Evolutionary conservation across 1,140 invertebrate species (phyloP).

Genomic region (Sycobia sp.): DNA sequence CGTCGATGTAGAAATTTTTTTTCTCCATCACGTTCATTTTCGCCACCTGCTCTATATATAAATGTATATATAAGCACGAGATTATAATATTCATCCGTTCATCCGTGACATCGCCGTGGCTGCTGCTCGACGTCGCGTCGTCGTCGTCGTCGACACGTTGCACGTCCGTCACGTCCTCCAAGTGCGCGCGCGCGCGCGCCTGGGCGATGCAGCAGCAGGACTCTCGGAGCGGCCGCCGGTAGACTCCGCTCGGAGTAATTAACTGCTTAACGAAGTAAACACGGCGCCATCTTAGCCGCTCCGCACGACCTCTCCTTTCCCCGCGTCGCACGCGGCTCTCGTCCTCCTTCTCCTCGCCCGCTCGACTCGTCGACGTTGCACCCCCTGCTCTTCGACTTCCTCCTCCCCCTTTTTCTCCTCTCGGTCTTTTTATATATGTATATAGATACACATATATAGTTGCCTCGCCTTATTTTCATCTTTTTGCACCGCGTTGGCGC

Average conservation of each 20-base stretch:
- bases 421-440: too few species aligned
- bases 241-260: conserved; percentile 59
- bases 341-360: background rate
- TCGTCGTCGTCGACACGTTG: conserved; percentile 11
- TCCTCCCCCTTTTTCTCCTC: conserved; percentile 37
- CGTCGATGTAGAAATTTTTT: too few species aligned
- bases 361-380: conserved; percentile 13
- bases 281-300: conserved; percentile 58
- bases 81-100: too few species aligned
- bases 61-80: too few species aligned
- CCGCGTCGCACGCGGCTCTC: conserved; percentile 12
- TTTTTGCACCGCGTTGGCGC: conserved; percentile 27
- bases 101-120: too few species aligned
- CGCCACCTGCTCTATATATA: too few species aligned
- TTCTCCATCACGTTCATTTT: conserved; percentile 15
- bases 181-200: conserved; percentile 31
- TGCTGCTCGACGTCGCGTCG: too few species aligned
- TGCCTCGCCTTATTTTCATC: background rate
- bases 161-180: conserved; percentile 47
- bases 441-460: too few species aligned
- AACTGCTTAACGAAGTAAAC: conserved; percentile 63
- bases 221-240: too few species aligned
- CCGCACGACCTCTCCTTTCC: conserved; percentile 21
- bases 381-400: background rate
- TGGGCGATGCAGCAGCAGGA: too few species aligned